Conservation (phyloP, 53 echinoderm and acorn worm species). For the Antedon mediterranea region DNA sequence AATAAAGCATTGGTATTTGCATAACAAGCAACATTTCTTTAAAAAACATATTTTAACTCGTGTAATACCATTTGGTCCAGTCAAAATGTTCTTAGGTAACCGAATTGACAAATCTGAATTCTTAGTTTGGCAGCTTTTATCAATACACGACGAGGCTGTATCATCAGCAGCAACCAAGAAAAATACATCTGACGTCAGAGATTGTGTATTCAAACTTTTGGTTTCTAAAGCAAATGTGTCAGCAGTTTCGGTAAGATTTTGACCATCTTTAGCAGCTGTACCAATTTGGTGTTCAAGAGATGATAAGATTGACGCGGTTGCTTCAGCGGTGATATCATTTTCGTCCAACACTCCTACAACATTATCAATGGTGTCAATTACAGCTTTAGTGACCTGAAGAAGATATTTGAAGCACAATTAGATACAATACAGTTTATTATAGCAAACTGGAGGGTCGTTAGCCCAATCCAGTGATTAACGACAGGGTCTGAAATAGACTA, state of each 20-base stretch:
- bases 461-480: no score
- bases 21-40: no score
- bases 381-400: not conserved
- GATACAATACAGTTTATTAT: no score
- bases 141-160: not conserved
- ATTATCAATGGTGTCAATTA: not conserved
- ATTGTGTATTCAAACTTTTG: not conserved
- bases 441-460: no score
- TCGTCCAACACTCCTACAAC: not conserved
- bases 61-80: not conserved
- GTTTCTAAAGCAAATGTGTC: not conserved
- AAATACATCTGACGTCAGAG: not conserved
- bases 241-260: not conserved
- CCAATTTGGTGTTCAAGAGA: not conserved
- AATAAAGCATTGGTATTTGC: no score
- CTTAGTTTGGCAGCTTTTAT: not conserved
- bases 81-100: no score
- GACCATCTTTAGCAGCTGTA: not conserved
- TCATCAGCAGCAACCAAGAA: not conserved
- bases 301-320: not conserved
- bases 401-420: no score
- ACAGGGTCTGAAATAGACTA: no score
- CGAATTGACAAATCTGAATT: not conserved
- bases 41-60: not conserved
- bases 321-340: not conserved